Percentiles rank a stretch among this genome's conserved stretches.
Evolutionary conservation across 37 sponge, comb jelly and placozoan genomes (phyloP).

Genomic region (Aphrocallistes beatrix): DNA sequence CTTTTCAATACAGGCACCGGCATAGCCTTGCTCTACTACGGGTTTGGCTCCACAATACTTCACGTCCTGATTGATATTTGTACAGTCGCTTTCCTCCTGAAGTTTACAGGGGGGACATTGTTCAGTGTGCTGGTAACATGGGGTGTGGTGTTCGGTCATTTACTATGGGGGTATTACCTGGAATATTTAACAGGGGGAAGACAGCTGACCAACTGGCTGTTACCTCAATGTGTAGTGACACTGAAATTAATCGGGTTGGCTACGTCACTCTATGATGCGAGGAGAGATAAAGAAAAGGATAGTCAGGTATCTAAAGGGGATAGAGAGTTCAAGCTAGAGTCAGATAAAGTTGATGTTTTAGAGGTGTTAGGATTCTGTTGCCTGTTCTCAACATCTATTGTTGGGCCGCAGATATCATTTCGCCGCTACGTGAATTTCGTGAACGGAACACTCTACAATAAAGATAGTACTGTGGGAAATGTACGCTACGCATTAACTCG

Average conservation of each 20-base stretch:
- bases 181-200: neutral
- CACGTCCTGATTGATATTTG: neutral
- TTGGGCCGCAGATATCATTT: slow-evolving; percentile 4
- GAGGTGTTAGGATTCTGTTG: neutral
- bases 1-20: neutral
- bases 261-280: neutral
- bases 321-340: neutral
- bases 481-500: neutral
- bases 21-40: neutral
- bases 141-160: neutral
- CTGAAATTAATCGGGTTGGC: neutral
- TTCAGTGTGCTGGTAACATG: neutral
- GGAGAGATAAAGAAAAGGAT: neutral
- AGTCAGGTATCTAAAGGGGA: neutral
- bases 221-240: neutral
- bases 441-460: neutral
- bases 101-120: neutral
- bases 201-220: neutral
- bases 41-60: neutral
- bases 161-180: neutral
- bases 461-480: neutral
- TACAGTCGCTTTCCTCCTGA: neutral
- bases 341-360: neutral
- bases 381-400: neutral
- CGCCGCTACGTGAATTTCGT: neutral